These are phyloP conservation scores for Atractosteus spatula DNA, from an alignment of 2,113 vertebrate species.

Conservation along the genomic window DNA sequence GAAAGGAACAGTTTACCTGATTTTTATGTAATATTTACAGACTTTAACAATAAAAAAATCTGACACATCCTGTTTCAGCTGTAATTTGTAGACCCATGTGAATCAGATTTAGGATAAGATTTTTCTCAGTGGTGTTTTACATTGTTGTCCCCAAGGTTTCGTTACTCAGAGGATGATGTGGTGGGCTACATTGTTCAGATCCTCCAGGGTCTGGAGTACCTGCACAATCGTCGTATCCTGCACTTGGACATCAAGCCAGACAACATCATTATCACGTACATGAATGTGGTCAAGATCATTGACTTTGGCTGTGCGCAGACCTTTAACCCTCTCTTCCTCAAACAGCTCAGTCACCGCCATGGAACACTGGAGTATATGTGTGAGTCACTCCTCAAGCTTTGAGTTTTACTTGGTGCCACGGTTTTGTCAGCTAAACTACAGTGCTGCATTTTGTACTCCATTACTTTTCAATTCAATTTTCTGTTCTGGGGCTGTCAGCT, in stretches of 20 bases:
- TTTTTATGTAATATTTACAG: too few species aligned
- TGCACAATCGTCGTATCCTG: conserved; percentile 81
- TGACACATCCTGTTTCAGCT: too few species aligned
- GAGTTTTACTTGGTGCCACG: too few species aligned
- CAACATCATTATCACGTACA: conserved; percentile 82
- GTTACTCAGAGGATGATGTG: conserved; percentile 94
- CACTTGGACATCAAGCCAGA: conserved; percentile 96
- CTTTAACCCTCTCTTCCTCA: conserved; percentile 88
- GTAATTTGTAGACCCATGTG: too few species aligned
- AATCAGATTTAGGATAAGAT: too few species aligned
- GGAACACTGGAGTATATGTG: conserved; percentile 95
- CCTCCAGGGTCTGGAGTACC: conserved; percentile 90
- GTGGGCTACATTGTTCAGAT: conserved; percentile 86
- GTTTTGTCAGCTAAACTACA: too few species aligned
- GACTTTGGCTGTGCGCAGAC: conserved; percentile 92
- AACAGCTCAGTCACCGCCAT: conserved; percentile 78
- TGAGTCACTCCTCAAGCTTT: conserved; percentile 55
- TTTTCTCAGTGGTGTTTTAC: too few species aligned
- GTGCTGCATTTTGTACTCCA: too few species aligned
- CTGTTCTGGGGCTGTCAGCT: too few species aligned
- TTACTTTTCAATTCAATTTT: too few species aligned
- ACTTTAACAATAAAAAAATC: too few species aligned
- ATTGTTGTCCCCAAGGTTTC: conserved; percentile 71
- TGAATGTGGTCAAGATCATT: conserved; percentile 90
- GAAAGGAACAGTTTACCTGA: too few species aligned